These are phyloP conservation scores for Acrobasis consociella DNA, from an alignment of 2,888 invertebrate genomes.

Conservation along the genomic window DNA sequence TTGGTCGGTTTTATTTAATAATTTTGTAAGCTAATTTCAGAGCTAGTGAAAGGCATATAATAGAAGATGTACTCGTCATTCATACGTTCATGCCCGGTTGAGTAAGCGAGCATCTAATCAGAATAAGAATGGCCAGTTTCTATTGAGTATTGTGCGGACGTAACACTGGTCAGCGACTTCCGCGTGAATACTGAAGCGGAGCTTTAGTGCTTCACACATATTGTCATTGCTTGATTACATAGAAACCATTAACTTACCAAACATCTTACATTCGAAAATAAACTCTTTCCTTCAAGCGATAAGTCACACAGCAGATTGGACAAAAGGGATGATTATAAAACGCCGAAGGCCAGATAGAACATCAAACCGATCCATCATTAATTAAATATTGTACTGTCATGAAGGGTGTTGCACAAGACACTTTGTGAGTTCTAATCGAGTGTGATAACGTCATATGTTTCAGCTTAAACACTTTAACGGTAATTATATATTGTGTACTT, in stretches of 20 bases:
- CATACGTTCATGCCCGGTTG: constrained; percentile 3
- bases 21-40: background rate
- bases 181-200: constrained; percentile 10
- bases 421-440: constrained; percentile 37
- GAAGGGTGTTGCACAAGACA: constrained; percentile 56
- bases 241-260: background rate
- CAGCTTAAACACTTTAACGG: background rate
- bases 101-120: constrained; percentile 22
- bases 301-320: constrained; percentile 13
- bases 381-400: constrained; percentile 60
- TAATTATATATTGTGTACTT: too few relatives aligned
- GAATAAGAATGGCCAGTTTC: constrained; percentile 18
- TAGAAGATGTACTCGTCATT: background rate
- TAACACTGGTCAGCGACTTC: constrained; percentile 17
- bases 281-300: constrained; percentile 18
- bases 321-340: constrained; percentile 25
- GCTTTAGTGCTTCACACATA: constrained; percentile 4
- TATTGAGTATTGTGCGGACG: constrained; percentile 10
- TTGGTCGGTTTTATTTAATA: too few relatives aligned
- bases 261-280: constrained; percentile 2
- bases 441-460: constrained; percentile 29
- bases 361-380: constrained; percentile 55
- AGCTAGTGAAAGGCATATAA: constrained; percentile 8
- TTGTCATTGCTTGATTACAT: constrained; percentile 20
- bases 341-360: constrained; percentile 42